phyloP scores from a whole-genome alignment of 2,888 invertebrate species.

The Phyllotreta cruciferae region DNA sequence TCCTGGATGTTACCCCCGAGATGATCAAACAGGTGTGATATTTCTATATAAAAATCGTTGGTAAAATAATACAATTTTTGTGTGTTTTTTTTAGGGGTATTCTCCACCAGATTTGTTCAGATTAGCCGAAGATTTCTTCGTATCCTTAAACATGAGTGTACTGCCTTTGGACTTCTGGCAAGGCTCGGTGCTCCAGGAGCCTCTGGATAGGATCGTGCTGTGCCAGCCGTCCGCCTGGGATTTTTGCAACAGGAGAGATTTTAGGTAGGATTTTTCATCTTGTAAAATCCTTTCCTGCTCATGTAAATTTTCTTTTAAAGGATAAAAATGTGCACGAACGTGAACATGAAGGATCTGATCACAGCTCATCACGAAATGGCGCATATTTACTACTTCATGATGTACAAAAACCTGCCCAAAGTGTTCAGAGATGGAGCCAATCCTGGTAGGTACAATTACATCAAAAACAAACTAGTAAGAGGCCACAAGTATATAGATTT shows the following conservation, averaged over 20 bases:
- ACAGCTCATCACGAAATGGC: slow-evolving; percentile 94
- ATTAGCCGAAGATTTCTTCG: slow-evolving; percentile 89
- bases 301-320: no score
- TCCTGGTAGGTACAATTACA: slow-evolving; percentile 69
- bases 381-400: slow-evolving; percentile 87
- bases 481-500: neutral
- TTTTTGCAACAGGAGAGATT: slow-evolving; percentile 89
- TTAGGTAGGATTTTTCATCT: no score
- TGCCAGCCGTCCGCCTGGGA: slow-evolving; percentile 96
- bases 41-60: neutral
- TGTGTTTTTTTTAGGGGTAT: slow-evolving; percentile 71
- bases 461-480: no score
- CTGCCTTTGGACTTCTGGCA: slow-evolving; percentile 90
- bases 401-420: slow-evolving; percentile 82
- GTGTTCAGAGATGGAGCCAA: slow-evolving; percentile 92
- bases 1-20: slow-evolving; percentile 83
- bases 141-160: slow-evolving; percentile 85
- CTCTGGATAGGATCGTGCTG: slow-evolving; percentile 75
- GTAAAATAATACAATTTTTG: slow-evolving; percentile 24
- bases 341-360: slow-evolving; percentile 84
- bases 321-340: slow-evolving; percentile 87
- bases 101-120: slow-evolving; percentile 84
- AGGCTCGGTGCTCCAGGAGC: slow-evolving; percentile 83
- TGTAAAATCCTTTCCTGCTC: no score
- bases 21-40: slow-evolving; percentile 75